phyloP scores from a whole-genome alignment of 2,113 vertebrate species.

The Aphelocoma coerulescens region DNA sequence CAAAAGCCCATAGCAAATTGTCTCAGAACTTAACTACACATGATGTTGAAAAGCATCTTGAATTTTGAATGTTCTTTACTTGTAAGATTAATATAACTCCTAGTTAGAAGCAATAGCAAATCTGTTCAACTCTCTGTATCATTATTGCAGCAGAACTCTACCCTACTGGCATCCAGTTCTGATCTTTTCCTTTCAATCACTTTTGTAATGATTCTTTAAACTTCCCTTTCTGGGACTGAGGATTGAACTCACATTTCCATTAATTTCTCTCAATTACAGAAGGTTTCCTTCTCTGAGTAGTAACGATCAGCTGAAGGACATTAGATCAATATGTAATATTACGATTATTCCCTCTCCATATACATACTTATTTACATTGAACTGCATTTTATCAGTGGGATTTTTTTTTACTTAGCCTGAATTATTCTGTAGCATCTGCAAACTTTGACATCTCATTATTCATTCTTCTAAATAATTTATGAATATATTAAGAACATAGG shows the following conservation, averaged over 20 bases:
- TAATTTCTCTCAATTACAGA: background rate
- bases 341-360: background rate
- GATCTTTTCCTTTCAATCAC: background rate
- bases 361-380: background rate
- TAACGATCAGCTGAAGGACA: background rate
- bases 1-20: background rate
- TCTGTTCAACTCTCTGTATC: background rate
- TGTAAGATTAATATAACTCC: background rate
- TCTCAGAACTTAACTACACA: background rate
- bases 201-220: background rate
- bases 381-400: background rate
- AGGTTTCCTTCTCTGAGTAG: background rate
- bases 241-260: background rate
- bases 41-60: background rate
- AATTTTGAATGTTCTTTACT: background rate
- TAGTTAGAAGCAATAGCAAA: background rate
- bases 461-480: conserved; percentile 13
- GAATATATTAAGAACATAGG: background rate
- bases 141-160: background rate
- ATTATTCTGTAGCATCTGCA: background rate
- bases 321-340: background rate
- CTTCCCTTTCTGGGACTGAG: background rate
- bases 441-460: conserved; percentile 15
- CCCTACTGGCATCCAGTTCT: background rate
- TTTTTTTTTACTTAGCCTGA: background rate